Conservation (phyloP, 1,140 invertebrate species). For the Drosophila tristis region DNA sequence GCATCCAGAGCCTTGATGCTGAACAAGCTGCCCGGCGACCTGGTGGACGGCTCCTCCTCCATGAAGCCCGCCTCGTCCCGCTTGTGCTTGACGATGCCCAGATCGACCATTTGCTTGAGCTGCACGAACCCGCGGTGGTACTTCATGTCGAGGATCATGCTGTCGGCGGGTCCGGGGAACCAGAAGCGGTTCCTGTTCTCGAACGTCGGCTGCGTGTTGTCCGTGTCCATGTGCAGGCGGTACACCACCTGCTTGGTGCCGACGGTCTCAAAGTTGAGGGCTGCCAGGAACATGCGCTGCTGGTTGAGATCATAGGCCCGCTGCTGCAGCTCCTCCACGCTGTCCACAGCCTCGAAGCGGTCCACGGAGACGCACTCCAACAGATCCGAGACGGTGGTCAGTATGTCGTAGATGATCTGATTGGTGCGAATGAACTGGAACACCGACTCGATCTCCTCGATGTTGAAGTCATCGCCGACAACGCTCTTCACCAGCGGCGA, state of each 20-base stretch:
- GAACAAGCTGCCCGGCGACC: slow-evolving; percentile 22
- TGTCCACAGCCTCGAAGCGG: slow-evolving; percentile 85
- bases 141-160: slow-evolving; percentile 87
- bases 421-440: slow-evolving; percentile 68
- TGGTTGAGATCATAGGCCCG: slow-evolving; percentile 85
- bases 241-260: slow-evolving; percentile 83
- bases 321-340: slow-evolving; percentile 85
- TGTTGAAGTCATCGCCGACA: slow-evolving; percentile 71
- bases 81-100: slow-evolving; percentile 86
- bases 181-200: slow-evolving; percentile 87
- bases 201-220: slow-evolving; percentile 87
- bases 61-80: slow-evolving; percentile 47
- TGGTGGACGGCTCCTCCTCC: slow-evolving; percentile 11
- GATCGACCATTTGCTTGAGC: slow-evolving; percentile 88
- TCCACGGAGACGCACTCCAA: slow-evolving; percentile 87
- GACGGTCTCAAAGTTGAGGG: slow-evolving; percentile 72
- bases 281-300: slow-evolving; percentile 73
- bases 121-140: slow-evolving; percentile 89
- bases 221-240: slow-evolving; percentile 89
- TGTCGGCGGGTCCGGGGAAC: slow-evolving; percentile 87
- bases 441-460: slow-evolving; percentile 64
- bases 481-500: slow-evolving; percentile 75
- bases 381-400: slow-evolving; percentile 84
- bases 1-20: slow-evolving; percentile 42
- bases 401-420: slow-evolving; percentile 63